phyloP scores from a whole-genome alignment of 2,113 vertebrate genomes.

The Naja naja region DNA sequence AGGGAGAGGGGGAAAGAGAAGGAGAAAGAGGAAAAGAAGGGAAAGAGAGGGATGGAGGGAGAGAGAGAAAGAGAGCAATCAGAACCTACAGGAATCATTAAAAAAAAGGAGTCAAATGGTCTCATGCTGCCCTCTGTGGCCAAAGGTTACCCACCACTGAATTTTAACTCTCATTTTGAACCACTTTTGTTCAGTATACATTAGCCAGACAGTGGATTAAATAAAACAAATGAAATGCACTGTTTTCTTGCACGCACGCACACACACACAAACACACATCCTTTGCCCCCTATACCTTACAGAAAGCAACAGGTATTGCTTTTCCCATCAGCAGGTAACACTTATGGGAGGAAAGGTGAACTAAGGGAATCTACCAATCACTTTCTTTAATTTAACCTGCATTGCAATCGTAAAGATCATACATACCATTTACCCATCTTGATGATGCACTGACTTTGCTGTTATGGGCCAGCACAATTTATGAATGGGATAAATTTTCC shows the following conservation, averaged over 20 bases:
- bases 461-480: not conserved
- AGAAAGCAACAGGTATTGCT: not conserved
- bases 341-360: not conserved
- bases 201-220: not conserved
- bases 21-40: too few relatives aligned
- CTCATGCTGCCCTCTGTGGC: not conserved
- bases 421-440: not conserved
- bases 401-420: not conserved
- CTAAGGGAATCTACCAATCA: not conserved
- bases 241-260: too few relatives aligned
- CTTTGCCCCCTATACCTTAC: not conserved
- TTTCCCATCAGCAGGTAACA: not conserved
- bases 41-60: rapidly evolving
- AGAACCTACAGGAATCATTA: not conserved
- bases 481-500: not conserved
- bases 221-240: not conserved
- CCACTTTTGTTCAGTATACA: not conserved
- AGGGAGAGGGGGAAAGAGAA: too few relatives aligned
- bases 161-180: not conserved
- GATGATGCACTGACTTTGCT: not conserved
- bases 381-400: not conserved
- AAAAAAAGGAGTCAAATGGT: not conserved
- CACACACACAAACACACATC: not conserved
- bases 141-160: not conserved
- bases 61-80: not conserved